Percentiles rank a stretch among this genome's conserved stretches.
phyloP scores from a whole-genome alignment of 2,888 invertebrate species.

The Nowickia ferox region DNA sequence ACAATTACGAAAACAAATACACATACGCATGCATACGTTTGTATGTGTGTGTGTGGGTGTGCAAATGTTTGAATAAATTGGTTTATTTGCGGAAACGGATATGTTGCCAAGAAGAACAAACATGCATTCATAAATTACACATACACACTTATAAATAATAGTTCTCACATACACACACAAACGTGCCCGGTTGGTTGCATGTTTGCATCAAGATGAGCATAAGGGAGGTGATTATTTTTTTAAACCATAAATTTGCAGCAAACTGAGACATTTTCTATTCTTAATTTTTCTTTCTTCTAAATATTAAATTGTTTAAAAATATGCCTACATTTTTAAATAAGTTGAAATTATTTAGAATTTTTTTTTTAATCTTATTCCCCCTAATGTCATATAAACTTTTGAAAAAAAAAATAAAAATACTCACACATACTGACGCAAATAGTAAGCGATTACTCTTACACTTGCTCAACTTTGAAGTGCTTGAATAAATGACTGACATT shows the following conservation, averaged over 20 bases:
- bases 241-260: neutral
- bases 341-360: too few species aligned
- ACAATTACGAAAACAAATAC: neutral
- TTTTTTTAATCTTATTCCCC: neutral
- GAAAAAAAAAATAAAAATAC: neutral
- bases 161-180: neutral
- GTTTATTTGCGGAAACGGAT: slow-evolving; percentile 70
- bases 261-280: too few species aligned
- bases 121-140: slow-evolving; percentile 48
- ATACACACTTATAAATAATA: slow-evolving; percentile 4
- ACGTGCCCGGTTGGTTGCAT: neutral
- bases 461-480: slow-evolving; percentile 47
- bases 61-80: slow-evolving; percentile 65
- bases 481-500: slow-evolving; percentile 65
- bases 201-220: neutral
- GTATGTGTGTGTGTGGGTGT: slow-evolving; percentile 4
- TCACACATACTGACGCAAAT: slow-evolving; percentile 15
- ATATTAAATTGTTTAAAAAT: too few species aligned
- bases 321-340: too few species aligned
- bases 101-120: slow-evolving; percentile 59
- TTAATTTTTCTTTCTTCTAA: too few species aligned
- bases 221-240: neutral
- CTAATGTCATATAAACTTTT: slow-evolving; percentile 38
- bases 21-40: neutral
- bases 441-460: slow-evolving; percentile 52